phyloP scores from a whole-genome alignment of 23 tunicate species.

The Trididemnum nubilum region DNA sequence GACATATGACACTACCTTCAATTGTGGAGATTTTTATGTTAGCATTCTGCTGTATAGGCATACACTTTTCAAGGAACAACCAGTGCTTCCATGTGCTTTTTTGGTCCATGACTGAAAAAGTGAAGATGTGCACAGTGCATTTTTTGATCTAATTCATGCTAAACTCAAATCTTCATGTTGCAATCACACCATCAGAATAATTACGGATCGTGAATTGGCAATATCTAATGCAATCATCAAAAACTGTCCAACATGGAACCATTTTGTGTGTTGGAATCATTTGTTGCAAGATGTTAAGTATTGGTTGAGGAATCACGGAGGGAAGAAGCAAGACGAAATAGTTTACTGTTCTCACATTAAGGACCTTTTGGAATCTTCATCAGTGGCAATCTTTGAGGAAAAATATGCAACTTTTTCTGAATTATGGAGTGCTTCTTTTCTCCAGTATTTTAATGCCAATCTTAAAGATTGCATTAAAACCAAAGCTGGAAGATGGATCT shows the following conservation, averaged over 20 bases:
- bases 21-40: slow-evolving; percentile 26
- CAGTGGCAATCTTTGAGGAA: not conserved
- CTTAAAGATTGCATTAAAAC: not conserved
- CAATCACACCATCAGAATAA: not conserved
- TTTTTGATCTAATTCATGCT: not conserved
- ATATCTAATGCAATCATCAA: not conserved
- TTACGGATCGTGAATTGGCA: not conserved
- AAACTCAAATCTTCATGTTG: not conserved
- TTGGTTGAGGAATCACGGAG: not conserved
- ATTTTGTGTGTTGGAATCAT: not conserved
- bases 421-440: not conserved
- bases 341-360: not conserved
- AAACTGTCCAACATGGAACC: not conserved
- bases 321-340: not conserved
- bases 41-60: not conserved
- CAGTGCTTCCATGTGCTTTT: not conserved
- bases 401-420: not conserved
- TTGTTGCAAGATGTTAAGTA: not conserved
- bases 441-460: not conserved
- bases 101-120: not conserved
- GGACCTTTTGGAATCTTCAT: not conserved
- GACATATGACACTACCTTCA: slow-evolving; percentile 27
- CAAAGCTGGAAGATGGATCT: not conserved
- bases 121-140: not conserved
- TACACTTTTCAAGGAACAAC: not conserved